These are phyloP conservation scores for Neodiprion lecontei DNA, from an alignment of 1,140 invertebrate species.

Conservation along the genomic window DNA sequence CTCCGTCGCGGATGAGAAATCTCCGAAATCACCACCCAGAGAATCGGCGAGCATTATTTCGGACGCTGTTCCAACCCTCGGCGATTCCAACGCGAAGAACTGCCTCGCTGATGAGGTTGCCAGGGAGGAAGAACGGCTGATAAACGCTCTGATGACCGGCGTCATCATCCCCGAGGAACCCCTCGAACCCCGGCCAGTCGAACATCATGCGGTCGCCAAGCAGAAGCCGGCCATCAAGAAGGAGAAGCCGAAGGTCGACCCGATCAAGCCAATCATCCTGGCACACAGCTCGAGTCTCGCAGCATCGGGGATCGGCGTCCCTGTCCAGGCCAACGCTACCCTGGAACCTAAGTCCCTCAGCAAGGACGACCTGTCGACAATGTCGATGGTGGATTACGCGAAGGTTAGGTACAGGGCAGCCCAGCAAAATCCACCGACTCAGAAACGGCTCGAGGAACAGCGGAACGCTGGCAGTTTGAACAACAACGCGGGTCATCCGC, in stretches of 20 bases:
- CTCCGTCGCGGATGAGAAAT: constrained; percentile 53
- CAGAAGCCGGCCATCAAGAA: constrained; percentile 51
- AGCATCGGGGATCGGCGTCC: constrained; percentile 35
- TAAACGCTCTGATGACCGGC: constrained; percentile 80
- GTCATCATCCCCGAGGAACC: constrained; percentile 69
- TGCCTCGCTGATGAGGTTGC: constrained; percentile 71
- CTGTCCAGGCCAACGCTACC: constrained; percentile 45
- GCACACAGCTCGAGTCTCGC: constrained; percentile 27
- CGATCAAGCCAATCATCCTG: constrained; percentile 49
- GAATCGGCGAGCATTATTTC: too few relatives aligned
- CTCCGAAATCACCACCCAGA: constrained; percentile 35
- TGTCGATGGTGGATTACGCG: constrained; percentile 70
- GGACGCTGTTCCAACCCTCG: constrained; percentile 35
- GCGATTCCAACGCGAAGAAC: constrained; percentile 34
- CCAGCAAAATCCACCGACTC: constrained; percentile 57
- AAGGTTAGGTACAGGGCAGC: constrained; percentile 71
- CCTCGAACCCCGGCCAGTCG: constrained; percentile 22
- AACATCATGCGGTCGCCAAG: constrained; percentile 24
- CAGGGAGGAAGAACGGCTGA: constrained; percentile 78
- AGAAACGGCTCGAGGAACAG: constrained; percentile 65
- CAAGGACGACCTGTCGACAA: constrained; percentile 48
- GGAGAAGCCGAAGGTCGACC: constrained; percentile 53
- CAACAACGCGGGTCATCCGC: constrained; percentile 40
- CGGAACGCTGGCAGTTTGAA: constrained; percentile 50
- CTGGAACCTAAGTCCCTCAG: constrained; percentile 31